Base-by-base conservation (phyloP, 1,140 invertebrate species). In the Melitaea cinxia region DNA sequence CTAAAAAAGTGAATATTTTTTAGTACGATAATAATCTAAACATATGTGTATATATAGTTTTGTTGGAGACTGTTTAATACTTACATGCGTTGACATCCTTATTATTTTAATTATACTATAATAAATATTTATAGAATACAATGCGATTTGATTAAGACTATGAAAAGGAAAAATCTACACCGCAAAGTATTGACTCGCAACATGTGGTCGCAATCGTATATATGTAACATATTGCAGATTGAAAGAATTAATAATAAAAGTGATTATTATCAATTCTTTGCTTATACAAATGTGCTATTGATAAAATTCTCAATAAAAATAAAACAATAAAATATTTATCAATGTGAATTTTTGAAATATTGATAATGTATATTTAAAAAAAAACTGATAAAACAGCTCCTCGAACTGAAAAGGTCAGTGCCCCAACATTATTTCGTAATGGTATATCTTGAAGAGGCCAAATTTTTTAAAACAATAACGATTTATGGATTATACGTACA, bases 341-440 rank as follows among this genome's bases (percentile, higher is more conserved):
- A 7, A 21, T 47, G 23, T 12, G 12, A 5, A 23, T 23, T 47
- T 58, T 47, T n/a, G 35, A 58, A 47, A 23, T 58, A 45, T 45
- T 28, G 47, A 26, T 0, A 23, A 23, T n/a, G n/a, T n/a, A 23
- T 21, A 47, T 5, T 2, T 17, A 47, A 45, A 58, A 15, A 45
- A 23, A 39, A 24, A 24, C 28, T 21, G 53, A 28, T 24, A 55
- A 39, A 58, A 42, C 56, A 59, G 12, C 57, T 60, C 37, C 64
- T 67, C 68, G 65, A 67, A 67, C 52, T 53, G 42, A 23, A 30
- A 5, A 52, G 67, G 59, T 74, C 62, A 68, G 66, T 65, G 68
- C 26, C 65, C 68, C 55, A 30, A 24, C 49, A 21, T 39, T 42
- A 53, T 61, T 61, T 61, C 23, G 33, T 17, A 53, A 39, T 53